A percentile compares a stretch with the other conserved stretches of the same genome.
Conservation (phyloP, 2,888 invertebrate genomes). For the Strigamia transsilvanica region DNA sequence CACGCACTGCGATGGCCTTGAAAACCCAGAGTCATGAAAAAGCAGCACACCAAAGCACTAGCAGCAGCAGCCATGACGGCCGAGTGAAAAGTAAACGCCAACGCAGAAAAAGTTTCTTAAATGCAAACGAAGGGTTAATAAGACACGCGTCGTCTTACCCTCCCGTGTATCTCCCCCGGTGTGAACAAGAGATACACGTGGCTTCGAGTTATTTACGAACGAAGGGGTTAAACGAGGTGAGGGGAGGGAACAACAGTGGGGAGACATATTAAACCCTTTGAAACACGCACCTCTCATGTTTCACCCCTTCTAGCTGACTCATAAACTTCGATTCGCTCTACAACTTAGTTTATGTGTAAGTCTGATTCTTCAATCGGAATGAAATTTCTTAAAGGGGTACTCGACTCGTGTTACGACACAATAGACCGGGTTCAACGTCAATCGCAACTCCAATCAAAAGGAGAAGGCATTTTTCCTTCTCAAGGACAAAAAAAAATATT, state of each 20-base stretch:
- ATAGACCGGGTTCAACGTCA: constrained; percentile 14
- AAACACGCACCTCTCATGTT: constrained; percentile 29
- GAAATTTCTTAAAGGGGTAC: constrained; percentile 34
- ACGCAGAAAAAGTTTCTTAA: constrained; percentile 45
- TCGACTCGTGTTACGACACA: constrained; percentile 9
- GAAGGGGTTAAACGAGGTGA: constrained; percentile 45
- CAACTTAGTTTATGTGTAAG: constrained; percentile 3
- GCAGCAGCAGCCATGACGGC: constrained; percentile 46
- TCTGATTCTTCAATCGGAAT: background rate
- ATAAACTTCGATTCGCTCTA: constrained; percentile 45
- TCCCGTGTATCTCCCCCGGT: constrained; percentile 33
- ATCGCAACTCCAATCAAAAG: background rate
- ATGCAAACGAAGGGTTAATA: constrained; percentile 17
- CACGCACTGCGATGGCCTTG: constrained; percentile 32
- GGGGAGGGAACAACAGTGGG: constrained; percentile 24
- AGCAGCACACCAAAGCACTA: constrained; percentile 20
- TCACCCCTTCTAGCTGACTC: constrained; percentile 40
- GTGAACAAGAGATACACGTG: constrained; percentile 43
- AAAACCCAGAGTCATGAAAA: constrained; percentile 33
- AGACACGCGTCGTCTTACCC: constrained; percentile 30
- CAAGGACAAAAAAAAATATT: background rate
- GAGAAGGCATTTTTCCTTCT: background rate
- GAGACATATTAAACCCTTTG: constrained; percentile 43
- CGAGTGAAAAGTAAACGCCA: constrained; percentile 20
- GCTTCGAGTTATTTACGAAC: constrained; percentile 38